Evolutionary conservation across 2,888 invertebrate genomes (phyloP).

Genomic region (Osmoderma eremita): DNA sequence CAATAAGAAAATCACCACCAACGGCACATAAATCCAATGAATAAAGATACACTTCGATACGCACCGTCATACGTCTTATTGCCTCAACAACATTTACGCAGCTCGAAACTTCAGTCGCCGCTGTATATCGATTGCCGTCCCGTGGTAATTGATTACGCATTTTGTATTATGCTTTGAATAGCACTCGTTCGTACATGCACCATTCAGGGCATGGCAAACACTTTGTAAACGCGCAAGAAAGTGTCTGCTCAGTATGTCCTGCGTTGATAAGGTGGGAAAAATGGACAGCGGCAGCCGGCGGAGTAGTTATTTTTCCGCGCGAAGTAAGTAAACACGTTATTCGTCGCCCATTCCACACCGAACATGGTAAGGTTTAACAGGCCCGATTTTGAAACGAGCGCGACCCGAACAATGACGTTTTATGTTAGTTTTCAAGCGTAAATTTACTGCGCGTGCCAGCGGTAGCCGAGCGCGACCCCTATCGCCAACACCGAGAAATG

Average conservation of each 20-base stretch:
- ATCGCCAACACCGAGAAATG: not conserved
- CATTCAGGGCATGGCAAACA: slow-evolving; percentile 28
- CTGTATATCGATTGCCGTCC: slow-evolving; percentile 22
- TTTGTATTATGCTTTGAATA: slow-evolving; percentile 31
- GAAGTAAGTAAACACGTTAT: slow-evolving; percentile 26
- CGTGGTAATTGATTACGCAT: slow-evolving; percentile 36
- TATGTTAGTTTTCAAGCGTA: slow-evolving; percentile 7
- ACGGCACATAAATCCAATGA: not conserved
- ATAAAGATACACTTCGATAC: slow-evolving; percentile 12
- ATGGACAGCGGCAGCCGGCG: slow-evolving; percentile 8
- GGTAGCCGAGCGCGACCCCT: not conserved
- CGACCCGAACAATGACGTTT: slow-evolving; percentile 21
- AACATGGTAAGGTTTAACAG: slow-evolving; percentile 28
- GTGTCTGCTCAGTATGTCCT: slow-evolving; percentile 16
- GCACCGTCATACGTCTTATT: slow-evolving; percentile 2
- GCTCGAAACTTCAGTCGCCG: not conserved
- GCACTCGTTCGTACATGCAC: slow-evolving; percentile 19
- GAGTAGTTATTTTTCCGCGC: slow-evolving; percentile 27
- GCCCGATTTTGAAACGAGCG: not conserved
- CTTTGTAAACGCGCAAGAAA: slow-evolving; percentile 29
- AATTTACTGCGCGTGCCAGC: slow-evolving; percentile 3
- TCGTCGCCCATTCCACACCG: slow-evolving; percentile 17
- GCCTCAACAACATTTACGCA: slow-evolving; percentile 1
- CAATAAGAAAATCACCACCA: too few relatives aligned
- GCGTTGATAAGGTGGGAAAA: slow-evolving; percentile 32